Evolutionary conservation across 1,140 invertebrate species (phyloP).

Genomic region (Palaemon carinicauda): DNA sequence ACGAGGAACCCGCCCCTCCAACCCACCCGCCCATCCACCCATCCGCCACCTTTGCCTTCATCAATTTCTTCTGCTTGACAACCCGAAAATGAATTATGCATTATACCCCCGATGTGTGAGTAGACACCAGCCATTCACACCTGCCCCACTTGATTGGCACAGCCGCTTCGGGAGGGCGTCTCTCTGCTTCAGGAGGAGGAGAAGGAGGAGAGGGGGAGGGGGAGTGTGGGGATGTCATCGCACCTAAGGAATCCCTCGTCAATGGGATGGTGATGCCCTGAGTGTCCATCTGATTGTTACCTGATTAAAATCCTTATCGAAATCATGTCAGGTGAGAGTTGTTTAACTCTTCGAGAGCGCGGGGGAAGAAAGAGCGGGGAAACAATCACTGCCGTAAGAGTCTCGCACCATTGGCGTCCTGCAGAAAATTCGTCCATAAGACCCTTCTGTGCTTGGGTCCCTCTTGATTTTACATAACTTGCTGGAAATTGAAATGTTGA

Average conservation of each 20-base stretch:
- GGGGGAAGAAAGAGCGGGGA: too few relatives aligned
- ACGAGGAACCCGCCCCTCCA: not conserved
- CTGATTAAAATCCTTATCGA: too few relatives aligned
- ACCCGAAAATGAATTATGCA: slow-evolving; percentile 1
- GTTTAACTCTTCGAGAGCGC: too few relatives aligned
- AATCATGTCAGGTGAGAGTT: too few relatives aligned
- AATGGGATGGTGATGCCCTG: not conserved
- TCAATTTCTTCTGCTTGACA: slow-evolving; percentile 15
- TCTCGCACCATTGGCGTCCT: too few relatives aligned
- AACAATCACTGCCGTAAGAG: too few relatives aligned
- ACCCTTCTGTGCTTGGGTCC: too few relatives aligned
- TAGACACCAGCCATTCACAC: not conserved
- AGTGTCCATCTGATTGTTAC: too few relatives aligned
- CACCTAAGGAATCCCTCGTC: not conserved
- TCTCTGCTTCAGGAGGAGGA: not conserved
- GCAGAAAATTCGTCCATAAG: too few relatives aligned
- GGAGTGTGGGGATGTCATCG: not conserved
- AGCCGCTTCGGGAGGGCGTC: not conserved
- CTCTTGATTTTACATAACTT: too few relatives aligned
- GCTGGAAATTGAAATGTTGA: too few relatives aligned
- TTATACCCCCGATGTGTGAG: not conserved
- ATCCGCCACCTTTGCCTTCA: not conserved
- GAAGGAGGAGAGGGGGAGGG: not conserved
- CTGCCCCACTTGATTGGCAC: not conserved
- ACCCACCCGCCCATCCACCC: too few relatives aligned